Percentiles rank a stretch among this genome's conserved stretches.
Conservation (phyloP, 2,113 vertebrate species). For the Rattus norvegicus region DNA sequence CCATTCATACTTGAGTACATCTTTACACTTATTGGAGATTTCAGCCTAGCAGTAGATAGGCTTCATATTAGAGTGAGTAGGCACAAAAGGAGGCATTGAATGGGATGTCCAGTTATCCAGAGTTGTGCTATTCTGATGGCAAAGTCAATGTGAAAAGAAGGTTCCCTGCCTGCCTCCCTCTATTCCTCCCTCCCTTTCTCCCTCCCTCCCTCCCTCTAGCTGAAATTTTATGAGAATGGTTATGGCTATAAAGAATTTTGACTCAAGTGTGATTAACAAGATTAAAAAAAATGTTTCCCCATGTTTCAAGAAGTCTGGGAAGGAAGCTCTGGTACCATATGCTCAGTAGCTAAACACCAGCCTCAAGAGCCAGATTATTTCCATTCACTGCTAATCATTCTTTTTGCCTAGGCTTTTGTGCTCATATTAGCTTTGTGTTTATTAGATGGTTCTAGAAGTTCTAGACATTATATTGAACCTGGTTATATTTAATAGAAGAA, state of each 20-base stretch:
- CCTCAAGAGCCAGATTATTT: not conserved
- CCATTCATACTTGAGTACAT: not conserved
- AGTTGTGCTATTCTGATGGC: not conserved
- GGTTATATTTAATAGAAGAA: slow-evolving; percentile 20
- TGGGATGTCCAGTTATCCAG: not conserved
- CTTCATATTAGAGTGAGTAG: not conserved
- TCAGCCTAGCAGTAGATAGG: not conserved
- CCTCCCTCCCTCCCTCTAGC: not conserved
- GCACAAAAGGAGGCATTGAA: not conserved
- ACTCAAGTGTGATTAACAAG: slow-evolving; percentile 11
- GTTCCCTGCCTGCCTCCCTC: not conserved
- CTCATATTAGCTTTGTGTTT: not conserved
- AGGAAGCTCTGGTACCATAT: not conserved
- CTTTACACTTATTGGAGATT: not conserved
- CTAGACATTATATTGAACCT: not conserved
- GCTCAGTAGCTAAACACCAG: not conserved
- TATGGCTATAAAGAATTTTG: slow-evolving; percentile 26
- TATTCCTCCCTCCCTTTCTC: too few species aligned
- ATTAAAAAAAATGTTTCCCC: not conserved
- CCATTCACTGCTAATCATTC: not conserved
- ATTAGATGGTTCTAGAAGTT: not conserved
- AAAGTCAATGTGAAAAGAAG: slow-evolving; percentile 20
- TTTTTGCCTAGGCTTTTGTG: not conserved
- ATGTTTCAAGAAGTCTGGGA: not conserved
- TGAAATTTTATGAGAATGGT: slow-evolving; percentile 47